These are phyloP conservation scores for Zosterops lateralis DNA, from an alignment of 2,113 vertebrate species.

Conservation along the genomic window DNA sequence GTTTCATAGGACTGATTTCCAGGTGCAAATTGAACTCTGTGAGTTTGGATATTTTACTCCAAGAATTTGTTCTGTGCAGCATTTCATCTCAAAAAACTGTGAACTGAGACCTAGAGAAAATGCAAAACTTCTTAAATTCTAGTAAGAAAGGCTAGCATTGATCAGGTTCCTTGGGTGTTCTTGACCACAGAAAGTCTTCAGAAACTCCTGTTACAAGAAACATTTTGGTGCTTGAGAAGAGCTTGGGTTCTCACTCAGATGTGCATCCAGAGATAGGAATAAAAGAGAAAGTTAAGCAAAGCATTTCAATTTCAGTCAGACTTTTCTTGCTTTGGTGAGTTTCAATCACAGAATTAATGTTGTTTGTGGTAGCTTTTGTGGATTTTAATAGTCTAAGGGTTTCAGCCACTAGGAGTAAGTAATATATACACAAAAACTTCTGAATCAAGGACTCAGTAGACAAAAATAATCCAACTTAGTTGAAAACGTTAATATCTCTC, in stretches of 20 bases:
- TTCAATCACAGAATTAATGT: neutral
- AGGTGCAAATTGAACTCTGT: neutral
- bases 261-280: accelerated
- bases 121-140: neutral
- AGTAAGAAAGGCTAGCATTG: neutral
- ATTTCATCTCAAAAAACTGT: neutral
- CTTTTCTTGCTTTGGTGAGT: neutral
- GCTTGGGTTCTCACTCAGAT: neutral
- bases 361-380: neutral
- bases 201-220: neutral
- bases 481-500: constrained; percentile 6
- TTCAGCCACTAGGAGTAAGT: neutral
- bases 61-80: neutral
- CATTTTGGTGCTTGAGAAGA: neutral
- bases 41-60: neutral
- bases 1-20: neutral
- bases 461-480: neutral
- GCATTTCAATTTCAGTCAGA: neutral
- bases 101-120: neutral
- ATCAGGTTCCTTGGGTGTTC: neutral
- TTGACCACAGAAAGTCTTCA: neutral
- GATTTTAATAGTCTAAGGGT: neutral
- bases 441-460: constrained; percentile 16
- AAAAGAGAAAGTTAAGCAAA: neutral
- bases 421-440: neutral